Base-by-base conservation (phyloP, 2,797 vertebrate genomes). In the Mormyrops boulengeri region DNA sequence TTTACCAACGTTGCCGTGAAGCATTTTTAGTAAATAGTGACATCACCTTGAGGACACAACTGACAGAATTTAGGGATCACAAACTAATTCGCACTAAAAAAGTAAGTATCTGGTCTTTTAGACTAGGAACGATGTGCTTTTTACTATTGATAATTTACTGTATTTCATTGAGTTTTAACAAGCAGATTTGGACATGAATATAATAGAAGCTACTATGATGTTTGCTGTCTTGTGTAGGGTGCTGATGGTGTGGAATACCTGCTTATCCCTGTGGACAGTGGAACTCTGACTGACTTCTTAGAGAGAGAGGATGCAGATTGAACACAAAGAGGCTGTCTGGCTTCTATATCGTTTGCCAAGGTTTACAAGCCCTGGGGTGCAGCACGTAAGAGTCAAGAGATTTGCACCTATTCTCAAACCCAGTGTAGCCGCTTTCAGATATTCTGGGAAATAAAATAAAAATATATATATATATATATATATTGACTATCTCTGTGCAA, bases 41-140 rank as follows among this genome's bases (percentile, higher is more conserved):
- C 91, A 95, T 99, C 92, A 99, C 98, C 0, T 96, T 99, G 87
- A 97, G 98, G 91, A 99, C 99, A 88, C 99, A 99, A 92, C 95
- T 99, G 93, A 99, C 97, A 0, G 99, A 99, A 95, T 99, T 99
- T 94, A 97, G 96, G 93, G 99, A 99, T 93, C 99, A 99, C 94
- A 99, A 98, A 92, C 97, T 99, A 87, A 97, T 99, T 89, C 95
- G 97, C 50, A 98, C 97, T 85, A 99, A 98, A 92, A 97, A 98
- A 96, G 98, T 98, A 12, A 95, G 93, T 12, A 3, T 34, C 8
- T 50, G 30, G 34, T 41, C 12, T 52, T 52, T 17, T 38, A 41
- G 22, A 52, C 49, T 52, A 12, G 12, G 26, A 41, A 9, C 6
- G 47, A 82, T 50, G 3, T 85, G 44, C 1, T 3, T 85, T 85